Evolutionary conservation across 2,888 invertebrate species (phyloP).

Genomic region (Scotopteryx bipunctaria): DNA sequence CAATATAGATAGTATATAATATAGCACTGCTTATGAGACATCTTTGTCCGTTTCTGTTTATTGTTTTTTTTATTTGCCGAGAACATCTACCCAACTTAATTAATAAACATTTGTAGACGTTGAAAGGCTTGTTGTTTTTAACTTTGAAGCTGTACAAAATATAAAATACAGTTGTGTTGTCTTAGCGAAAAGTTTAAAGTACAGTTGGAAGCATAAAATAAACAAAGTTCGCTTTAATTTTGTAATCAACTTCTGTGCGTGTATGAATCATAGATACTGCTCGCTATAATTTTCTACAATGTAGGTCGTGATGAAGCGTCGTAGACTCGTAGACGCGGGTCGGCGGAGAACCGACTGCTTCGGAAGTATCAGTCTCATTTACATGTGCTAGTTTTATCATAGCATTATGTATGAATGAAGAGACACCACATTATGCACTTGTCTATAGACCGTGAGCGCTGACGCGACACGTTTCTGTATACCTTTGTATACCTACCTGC

Average conservation of each 20-base stretch:
- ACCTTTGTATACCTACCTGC: not conserved
- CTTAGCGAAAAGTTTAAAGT: not conserved
- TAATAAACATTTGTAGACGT: conserved; percentile 14
- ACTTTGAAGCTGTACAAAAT: conserved; percentile 3
- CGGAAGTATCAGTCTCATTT: conserved; percentile 56
- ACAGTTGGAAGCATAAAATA: conserved; percentile 2
- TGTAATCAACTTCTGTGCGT: conserved; percentile 34
- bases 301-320: conserved; percentile 45
- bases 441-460: conserved; percentile 20
- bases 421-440: conserved; percentile 31
- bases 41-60: too few species aligned
- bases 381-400: conserved; percentile 38
- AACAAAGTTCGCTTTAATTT: conserved; percentile 17
- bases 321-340: conserved; percentile 27
- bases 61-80: too few species aligned
- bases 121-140: conserved; percentile 9
- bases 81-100: conserved; percentile 7
- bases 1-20: too few species aligned
- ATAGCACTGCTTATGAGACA: too few species aligned
- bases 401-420: conserved; percentile 33
- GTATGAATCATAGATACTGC: conserved; percentile 37
- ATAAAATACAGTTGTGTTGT: conserved; percentile 5
- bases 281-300: conserved; percentile 50
- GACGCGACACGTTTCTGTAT: conserved; percentile 16
- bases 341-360: conserved; percentile 35